These are phyloP conservation scores for Neoitamus cyanurus DNA, from an alignment of 2,888 invertebrate species.

Conservation along the genomic window DNA sequence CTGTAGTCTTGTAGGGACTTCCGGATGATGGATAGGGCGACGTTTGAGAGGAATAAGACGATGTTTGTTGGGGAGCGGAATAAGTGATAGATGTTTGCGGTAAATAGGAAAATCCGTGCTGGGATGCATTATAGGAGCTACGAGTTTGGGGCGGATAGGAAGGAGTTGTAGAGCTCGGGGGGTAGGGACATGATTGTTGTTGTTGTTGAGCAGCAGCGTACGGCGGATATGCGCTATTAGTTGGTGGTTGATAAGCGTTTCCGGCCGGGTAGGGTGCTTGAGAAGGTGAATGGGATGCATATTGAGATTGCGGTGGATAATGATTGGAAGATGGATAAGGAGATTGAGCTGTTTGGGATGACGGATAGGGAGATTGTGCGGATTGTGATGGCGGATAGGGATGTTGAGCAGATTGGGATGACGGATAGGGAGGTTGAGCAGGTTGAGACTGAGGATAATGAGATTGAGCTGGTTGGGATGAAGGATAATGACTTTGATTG, in stretches of 20 bases:
- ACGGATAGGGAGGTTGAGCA: slow-evolving; percentile 55
- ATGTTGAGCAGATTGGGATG: slow-evolving; percentile 46
- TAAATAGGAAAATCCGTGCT: background rate
- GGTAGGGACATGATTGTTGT: background rate
- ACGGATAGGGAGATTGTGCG: slow-evolving; percentile 55
- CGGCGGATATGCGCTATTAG: background rate
- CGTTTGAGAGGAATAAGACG: background rate
- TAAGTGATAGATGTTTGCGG: background rate
- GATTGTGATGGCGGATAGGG: slow-evolving; percentile 53
- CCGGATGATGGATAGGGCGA: background rate
- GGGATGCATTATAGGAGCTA: background rate
- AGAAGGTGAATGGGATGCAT: slow-evolving; percentile 30
- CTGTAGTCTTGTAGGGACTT: slow-evolving; percentile 1
- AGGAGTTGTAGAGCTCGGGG: background rate
- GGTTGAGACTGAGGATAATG: slow-evolving; percentile 50
- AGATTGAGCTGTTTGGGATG: slow-evolving; percentile 48
- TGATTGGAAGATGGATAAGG: slow-evolving; percentile 50
- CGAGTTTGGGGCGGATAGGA: background rate
- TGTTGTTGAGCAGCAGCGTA: slow-evolving; percentile 13
- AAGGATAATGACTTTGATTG: slow-evolving; percentile 36
- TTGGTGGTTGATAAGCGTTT: slow-evolving; percentile 30
- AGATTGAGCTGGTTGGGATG: slow-evolving; percentile 51
- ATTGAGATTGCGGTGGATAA: slow-evolving; percentile 54
- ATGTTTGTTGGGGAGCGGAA: background rate
- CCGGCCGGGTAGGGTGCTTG: slow-evolving; percentile 19